Base-by-base conservation (phyloP, 2,797 vertebrate genomes). In the Sorex maritimensis region DNA sequence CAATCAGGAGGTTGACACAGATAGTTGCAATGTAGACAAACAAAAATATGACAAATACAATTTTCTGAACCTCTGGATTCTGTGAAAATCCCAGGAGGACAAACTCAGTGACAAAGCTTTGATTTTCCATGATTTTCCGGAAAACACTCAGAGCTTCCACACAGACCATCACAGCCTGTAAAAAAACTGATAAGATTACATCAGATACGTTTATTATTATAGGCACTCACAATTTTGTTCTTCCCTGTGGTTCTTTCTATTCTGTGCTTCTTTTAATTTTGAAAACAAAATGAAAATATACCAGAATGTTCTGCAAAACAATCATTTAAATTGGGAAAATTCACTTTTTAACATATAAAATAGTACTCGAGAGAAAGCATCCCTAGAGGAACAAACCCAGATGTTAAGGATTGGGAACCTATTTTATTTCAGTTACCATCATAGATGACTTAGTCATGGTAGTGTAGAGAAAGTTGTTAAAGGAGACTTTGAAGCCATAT, bases 81-180 rank as follows among this genome's bases (percentile, higher is more conserved):
- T 95, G 86, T 9, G 95, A 93, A 52, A 95, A 67, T 12, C 92
- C 93, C 71, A 96, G 30, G 1, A 96, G 72, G 26, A 95, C 0
- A 0, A 96, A 96, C 12, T 93, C 90, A 2, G 80, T 95, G 6
- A 95, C 86, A 34, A 34, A 34, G 34, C 34, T 34, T 34, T 34
- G 34, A 34, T 34, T 34, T 34, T 34, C 34, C 34, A 34, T 34
- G 34, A 34, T 34, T 34, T 34, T 34, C 34, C 34, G 34, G 34
- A 34, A 34, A 34, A 34, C 34, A 34, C 34, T 34, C 34, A 34
- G 34, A 34, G 34, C 34, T 34, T 34, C 34, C 34, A 34, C 34
- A 34, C 34, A 34, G 34, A 34, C 34, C 34, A 34, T 34, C 34
- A 34, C 34, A 34, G 34, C 34, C 34, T 34, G 34, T 2, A 34